phyloP scores from a whole-genome alignment of 1,140 invertebrate genomes.

The Cylas formicarius region DNA sequence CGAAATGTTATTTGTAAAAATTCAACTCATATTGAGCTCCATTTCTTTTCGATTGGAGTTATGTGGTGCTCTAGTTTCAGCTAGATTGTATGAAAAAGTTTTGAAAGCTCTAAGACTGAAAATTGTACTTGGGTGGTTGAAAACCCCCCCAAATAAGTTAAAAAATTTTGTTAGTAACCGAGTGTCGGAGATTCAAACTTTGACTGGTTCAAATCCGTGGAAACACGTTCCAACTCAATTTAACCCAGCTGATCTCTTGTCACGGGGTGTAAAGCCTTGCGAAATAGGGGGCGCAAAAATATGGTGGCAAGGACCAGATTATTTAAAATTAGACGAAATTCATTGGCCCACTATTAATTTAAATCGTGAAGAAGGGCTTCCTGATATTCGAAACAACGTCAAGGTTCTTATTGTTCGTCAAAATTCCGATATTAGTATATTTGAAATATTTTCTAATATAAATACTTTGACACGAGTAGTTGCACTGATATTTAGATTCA shows the following conservation, averaged over 20 bases:
- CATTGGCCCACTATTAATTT: neutral
- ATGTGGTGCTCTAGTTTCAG: slow-evolving; percentile 2
- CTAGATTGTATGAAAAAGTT: slow-evolving; percentile 2
- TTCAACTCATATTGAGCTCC: slow-evolving; percentile 19
- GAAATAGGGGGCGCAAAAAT: neutral
- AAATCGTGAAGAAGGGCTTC: too few species aligned
- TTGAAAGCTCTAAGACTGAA: slow-evolving; percentile 1
- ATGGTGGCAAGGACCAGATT: slow-evolving; percentile 6
- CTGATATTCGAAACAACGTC: too few species aligned
- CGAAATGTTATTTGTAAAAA: slow-evolving; percentile 5
- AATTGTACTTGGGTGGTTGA: slow-evolving; percentile 14
- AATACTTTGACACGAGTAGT: too few species aligned
- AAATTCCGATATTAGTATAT: too few species aligned
- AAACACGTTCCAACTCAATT: neutral
- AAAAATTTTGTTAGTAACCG: slow-evolving; percentile 16
- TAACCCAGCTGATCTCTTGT: slow-evolving; percentile 10
- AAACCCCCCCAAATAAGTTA: slow-evolving; percentile 3
- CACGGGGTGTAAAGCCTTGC: neutral
- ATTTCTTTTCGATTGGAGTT: slow-evolving; percentile 34
- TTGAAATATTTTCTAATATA: too few species aligned
- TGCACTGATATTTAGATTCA: too few species aligned
- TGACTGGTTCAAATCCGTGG: neutral
- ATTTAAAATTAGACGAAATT: neutral
- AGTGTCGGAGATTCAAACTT: slow-evolving; percentile 7
- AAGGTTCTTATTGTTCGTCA: too few species aligned